phyloP scores from a whole-genome alignment of 2,113 vertebrate genomes.

The Galbula dea region DNA sequence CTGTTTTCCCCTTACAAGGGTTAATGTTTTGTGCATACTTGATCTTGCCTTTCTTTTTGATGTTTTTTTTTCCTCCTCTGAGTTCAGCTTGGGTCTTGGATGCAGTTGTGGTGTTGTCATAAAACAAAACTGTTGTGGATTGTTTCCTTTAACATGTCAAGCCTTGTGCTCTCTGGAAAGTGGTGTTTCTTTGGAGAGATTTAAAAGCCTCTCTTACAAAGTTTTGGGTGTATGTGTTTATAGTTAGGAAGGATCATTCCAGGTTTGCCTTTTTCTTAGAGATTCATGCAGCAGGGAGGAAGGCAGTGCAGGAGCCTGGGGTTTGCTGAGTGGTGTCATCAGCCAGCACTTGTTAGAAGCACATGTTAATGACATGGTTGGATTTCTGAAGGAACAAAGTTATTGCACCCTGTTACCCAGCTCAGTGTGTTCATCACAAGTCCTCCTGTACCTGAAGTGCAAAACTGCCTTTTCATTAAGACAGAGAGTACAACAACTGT shows the following conservation, averaged over 20 bases:
- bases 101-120: background rate
- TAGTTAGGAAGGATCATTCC: background rate
- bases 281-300: background rate
- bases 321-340: background rate
- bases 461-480: background rate
- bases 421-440: background rate
- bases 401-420: background rate
- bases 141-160: background rate
- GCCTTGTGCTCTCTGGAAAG: background rate
- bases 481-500: background rate
- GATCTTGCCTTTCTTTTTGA: background rate
- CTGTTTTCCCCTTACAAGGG: background rate
- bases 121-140: background rate
- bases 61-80: background rate
- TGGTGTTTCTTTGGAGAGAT: background rate
- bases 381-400: background rate
- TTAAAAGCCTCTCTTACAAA: background rate
- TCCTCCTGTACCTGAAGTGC: accelerated
- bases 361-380: background rate
- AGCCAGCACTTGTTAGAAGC: background rate
- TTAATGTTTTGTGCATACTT: background rate
- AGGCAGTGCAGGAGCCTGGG: background rate
- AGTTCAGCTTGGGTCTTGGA: background rate
- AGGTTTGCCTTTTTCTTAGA: background rate
- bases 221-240: background rate